Evolutionary conservation across 2,888 invertebrate species (phyloP), one percentile per base, ranked within the genome.

Genomic region (Drosophila anomalata): DNA sequence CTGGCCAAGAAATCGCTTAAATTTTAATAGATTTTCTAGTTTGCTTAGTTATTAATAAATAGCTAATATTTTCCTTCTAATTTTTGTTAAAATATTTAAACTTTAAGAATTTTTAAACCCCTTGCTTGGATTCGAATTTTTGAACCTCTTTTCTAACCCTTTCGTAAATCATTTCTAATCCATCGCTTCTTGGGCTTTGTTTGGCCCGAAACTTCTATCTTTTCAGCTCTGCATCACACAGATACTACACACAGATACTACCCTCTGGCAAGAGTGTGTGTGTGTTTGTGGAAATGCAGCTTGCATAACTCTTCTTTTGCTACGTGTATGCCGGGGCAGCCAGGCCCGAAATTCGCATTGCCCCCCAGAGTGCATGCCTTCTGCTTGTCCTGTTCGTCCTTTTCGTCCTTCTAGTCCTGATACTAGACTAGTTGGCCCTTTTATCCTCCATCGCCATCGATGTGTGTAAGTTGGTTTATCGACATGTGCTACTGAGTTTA

Each of bases 131-230:
- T 12, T 14, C 6, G 2, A 42, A 42, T 20, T 42, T 33, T 22
- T 11, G n/a, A 44, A 31, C 20, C 44, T 1, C 52, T 65, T 65
- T 33, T 65, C 47, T 14, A 48, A 60, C 44, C 60, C 39, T 17
- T 29, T 55, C 36, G 39, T 81, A 81, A 84, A 81, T 84, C 78
- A 81, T 81, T 73, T 68, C 78, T 77, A 84, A 81, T 84, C 81
- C 76, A 73, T 73, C 55, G 74, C 55, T 77, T 79, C 65, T 54
- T 42, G 36, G 66, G 66, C 66, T 46, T 63, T 67, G 57, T 67
- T 58, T 68, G 54, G 39, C 26, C 22, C 20, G 8, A 39, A 53
- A 66, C 54, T 47, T 54, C 52, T 39, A 63, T 54, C 48, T 52
- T 48, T 72, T 62, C 60, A 29, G 36, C 62, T 31, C 61, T 42